Base-by-base conservation (phyloP, 2,888 invertebrate species). In the Chaetogeoica ovagalla region DNA sequence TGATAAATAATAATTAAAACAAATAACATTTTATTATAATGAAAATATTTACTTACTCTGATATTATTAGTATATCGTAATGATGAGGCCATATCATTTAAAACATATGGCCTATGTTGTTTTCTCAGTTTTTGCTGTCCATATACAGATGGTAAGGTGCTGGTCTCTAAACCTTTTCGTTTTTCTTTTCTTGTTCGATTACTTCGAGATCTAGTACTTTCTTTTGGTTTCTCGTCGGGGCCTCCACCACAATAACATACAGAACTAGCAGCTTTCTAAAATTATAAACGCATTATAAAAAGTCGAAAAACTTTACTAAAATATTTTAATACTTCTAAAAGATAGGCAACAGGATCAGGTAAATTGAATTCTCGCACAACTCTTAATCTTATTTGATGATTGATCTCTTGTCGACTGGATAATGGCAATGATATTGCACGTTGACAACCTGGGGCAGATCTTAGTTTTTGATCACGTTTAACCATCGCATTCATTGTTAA, bases 351-450 rank as follows among this genome's bases (percentile, higher is more conserved):
- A 17, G 92, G 90, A 87, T 98, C 97, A 0, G 97, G 97, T 82
- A 97, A 89, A 85, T 96, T 96, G 87, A 95, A 94, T 88, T 98
- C 97, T 69, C 97, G 90, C 19, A 97, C 96, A 2, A 96, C 96
- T 11, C 97, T 91, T 84, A 98, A 87, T 81, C 95, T 92, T 21
- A 88, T 86, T 86, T 92, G 92, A 83, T 92, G 89, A 84, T 91
- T 91, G 82, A 95, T 92, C 85, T 94, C 92, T 83, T 91, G 90
- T 75, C 92, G 90, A 83, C 94, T 93, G 11, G 92, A 91, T 82
- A 94, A 89, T 82, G 92, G 91, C 86, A 93, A 88, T 83, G 90
- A 89, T 82, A 93, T 88, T 70, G 96, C 95, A 75, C 94, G 88
- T 85, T 92, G 92, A 85, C 93, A 94, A 86, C 92, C 91, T 7